Conservation (phyloP, 1,140 invertebrate species). For the Wiebesia pumilae region DNA sequence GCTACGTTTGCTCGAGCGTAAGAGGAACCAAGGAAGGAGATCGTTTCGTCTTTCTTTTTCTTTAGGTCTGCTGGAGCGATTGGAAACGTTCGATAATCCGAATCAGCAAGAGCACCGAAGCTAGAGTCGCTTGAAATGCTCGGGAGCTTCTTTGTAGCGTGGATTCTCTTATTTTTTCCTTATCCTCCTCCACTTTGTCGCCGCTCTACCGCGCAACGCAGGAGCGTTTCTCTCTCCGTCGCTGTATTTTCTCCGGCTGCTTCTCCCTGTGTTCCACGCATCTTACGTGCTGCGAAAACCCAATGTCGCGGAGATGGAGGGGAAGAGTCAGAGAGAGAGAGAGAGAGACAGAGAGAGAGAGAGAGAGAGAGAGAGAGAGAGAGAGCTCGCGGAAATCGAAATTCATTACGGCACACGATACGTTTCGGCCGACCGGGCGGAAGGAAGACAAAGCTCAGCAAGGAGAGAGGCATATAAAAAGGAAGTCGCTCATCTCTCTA, state of each 20-base stretch:
- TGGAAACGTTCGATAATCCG: conserved; percentile 45
- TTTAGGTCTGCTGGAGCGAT: conserved; percentile 13
- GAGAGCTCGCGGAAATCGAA: conserved; percentile 47
- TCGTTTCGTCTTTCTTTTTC: neutral
- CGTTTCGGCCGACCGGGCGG: conserved; percentile 38
- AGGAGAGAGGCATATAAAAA: neutral
- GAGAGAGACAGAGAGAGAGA: neutral
- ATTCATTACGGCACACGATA: conserved; percentile 51
- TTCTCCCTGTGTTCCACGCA: conserved; percentile 38
- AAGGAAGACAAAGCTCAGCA: conserved; percentile 47
- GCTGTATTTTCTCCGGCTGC: neutral
- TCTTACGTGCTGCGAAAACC: conserved; percentile 46
- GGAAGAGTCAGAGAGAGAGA: neutral
- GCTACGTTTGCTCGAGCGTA: neutral
- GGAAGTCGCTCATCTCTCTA: conserved; percentile 40
- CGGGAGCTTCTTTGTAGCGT: conserved; percentile 34
- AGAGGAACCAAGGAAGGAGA: neutral
- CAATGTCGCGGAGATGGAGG: neutral
- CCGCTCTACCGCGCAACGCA: neutral
- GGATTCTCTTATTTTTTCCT: conserved; percentile 34
- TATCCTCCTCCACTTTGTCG: neutral
- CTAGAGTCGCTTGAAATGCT: conserved; percentile 38
- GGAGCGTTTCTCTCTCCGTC: neutral
- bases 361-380: neutral
- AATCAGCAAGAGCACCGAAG: conserved; percentile 38